These are phyloP conservation scores for Aleadryas rufinucha DNA, from an alignment of 2,113 vertebrate genomes.

Conservation along the genomic window DNA sequence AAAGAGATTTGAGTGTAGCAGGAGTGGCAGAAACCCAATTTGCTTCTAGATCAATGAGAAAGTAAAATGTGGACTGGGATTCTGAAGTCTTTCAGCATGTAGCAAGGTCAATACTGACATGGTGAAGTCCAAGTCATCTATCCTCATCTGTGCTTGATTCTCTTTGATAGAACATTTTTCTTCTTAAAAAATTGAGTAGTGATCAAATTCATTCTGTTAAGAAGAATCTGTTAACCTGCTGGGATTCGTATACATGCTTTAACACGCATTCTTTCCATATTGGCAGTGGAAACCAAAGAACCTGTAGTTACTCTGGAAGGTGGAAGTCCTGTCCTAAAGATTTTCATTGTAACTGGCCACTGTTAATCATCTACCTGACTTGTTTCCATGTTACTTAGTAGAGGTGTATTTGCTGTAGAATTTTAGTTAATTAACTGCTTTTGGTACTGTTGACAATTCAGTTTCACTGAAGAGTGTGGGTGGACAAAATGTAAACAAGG, in stretches of 20 bases:
- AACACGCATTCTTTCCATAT: not conserved
- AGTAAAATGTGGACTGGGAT: not conserved
- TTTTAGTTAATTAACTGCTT: not conserved
- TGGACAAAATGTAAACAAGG: no score
- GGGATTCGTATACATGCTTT: not conserved
- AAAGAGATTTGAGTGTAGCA: not conserved
- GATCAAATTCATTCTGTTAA: not conserved
- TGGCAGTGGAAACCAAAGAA: not conserved
- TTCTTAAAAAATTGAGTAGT: not conserved
- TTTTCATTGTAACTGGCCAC: not conserved
- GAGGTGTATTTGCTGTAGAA: not conserved
- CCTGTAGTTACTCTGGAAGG: not conserved
- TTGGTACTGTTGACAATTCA: not conserved
- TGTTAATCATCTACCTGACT: not conserved
- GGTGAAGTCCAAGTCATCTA: not conserved
- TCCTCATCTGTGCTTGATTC: not conserved
- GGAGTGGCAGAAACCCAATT: not conserved
- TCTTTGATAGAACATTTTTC: not conserved
- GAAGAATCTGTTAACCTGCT: not conserved
- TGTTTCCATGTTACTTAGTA: not conserved
- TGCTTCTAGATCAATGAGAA: not conserved
- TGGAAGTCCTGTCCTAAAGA: not conserved
- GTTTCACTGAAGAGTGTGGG: not conserved
- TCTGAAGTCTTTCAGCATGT: not conserved
- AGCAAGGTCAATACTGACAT: not conserved